Base-by-base conservation (phyloP, 2,113 vertebrate species). In the Enhydra lutris region DNA sequence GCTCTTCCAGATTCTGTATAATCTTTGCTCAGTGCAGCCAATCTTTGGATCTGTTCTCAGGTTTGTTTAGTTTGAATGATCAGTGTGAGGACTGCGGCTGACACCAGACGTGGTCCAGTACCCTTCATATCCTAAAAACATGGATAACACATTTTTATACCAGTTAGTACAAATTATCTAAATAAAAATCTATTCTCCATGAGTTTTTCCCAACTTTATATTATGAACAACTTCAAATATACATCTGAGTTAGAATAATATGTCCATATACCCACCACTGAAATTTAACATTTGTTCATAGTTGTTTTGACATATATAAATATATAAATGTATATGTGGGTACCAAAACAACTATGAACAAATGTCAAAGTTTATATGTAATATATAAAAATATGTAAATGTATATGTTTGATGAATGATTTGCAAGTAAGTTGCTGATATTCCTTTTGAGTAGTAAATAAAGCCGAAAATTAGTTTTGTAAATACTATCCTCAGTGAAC, bases 201-300 rank as follows among this genome's bases (percentile, higher is more conserved):
- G 36, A 94, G 55, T 87, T 91, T 74, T 87, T 21, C 3, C 10
- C 36, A 74, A 61, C 6, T 39, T 94, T 86, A 91, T 86, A 57
- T 81, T 81, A 59, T 65, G 55, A 81, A 94, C 81, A 67, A 50
- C 74, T 81, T 87, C n/a, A 81, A 74, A 47, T 65, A 47, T 63
- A 78, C 23, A 26, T 73, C 45, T 86, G 80, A 94, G n/a, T 94
- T 91, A 55, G 65, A 73, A 94, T 63, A 74, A 47, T 67, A 67
- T 50, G 24, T 36, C 45, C 36, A 45, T 94, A n/a, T 85, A 45
- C n/a, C 31, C 23, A 86, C 42, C n/a, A 91, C 81, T 73, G 47
- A 94, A 63, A 94, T 81, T 67, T 91, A 82, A 76, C 76, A 74
- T 91, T 91, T 94, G 18, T 76, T 87, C 65, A n/a, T 67, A 47